Evolutionary conservation across 1,140 invertebrate species (phyloP), one percentile per base, ranked within the genome.

Genomic region (Brachystomella parvula): DNA sequence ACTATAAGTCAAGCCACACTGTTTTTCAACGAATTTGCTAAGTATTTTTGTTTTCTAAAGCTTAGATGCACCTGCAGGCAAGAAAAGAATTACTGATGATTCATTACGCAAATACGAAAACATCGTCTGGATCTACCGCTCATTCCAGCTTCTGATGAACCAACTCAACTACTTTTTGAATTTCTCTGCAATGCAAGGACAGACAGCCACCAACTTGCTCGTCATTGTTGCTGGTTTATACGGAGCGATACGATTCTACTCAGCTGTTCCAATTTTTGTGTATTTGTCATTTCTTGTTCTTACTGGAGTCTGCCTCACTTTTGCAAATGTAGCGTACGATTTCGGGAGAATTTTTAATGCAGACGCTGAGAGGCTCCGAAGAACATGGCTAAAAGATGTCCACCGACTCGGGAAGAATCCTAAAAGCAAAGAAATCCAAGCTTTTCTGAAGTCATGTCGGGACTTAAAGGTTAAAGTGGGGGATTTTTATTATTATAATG

Each of bases 371-470:
- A 53, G 21, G 24, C 24, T 53, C 24, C 9, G 49, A 15, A 53
- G 49, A 6, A 17, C 49, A 53, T 53, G 49, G 49, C 24, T 53
- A n/a, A n/a, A n/a, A n/a, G n/a, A n/a, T n/a, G n/a, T n/a, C n/a
- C n/a, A n/a, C n/a, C n/a, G n/a, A n/a, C n/a, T n/a, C n/a, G n/a
- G n/a, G n/a, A 6, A 24, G 49, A 6, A 15, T 53, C 9, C 15
- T 17, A 3, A 53, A 26, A 26, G 9, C 15, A 26, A 53, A 26
- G 21, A 24, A 15, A 53, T 53, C 3, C 49, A 17, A 6, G 15
- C 24, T 6, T 53, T 53, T 24, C 12, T 53, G 3, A 24, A 12
- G 6, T 53, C 49, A 6, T 19, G 49, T 26, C 49, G 49, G 3
- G 49, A 53, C 49, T 26, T 53, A 6, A 53, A 53, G 24, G 24